Evolutionary conservation across 2,797 vertebrate species (phyloP).

Genomic region (Acestrorhynchus altus): DNA sequence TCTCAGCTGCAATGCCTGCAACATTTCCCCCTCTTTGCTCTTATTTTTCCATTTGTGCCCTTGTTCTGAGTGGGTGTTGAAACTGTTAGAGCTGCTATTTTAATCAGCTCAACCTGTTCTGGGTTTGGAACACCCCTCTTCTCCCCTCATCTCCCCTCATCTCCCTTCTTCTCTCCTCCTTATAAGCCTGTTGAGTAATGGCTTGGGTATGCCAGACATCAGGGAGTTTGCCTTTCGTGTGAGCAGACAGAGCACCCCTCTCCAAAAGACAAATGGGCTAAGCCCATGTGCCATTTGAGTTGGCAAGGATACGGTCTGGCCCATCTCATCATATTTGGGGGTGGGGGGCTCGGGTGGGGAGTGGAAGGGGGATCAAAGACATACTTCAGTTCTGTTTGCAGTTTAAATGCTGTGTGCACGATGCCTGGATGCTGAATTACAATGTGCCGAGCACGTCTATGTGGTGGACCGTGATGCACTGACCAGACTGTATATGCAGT

Average conservation of each 20-base stretch:
- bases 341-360: constrained; percentile 28
- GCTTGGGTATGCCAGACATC: constrained; percentile 53
- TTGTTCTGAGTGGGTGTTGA: constrained; percentile 60
- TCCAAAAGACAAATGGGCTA: constrained; percentile 50
- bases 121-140: constrained; percentile 47
- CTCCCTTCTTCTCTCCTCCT: not conserved
- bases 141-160: not conserved
- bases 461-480: constrained; percentile 38
- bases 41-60: constrained; percentile 61
- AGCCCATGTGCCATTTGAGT: constrained; percentile 57
- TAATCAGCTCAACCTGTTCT: constrained; percentile 54
- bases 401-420: constrained; percentile 58
- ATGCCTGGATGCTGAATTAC: constrained; percentile 53
- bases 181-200: constrained; percentile 52
- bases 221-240: constrained; percentile 13
- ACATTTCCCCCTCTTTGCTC: constrained; percentile 42
- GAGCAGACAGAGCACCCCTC: constrained; percentile 42
- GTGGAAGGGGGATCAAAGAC: constrained; percentile 64
- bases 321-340: constrained; percentile 49
- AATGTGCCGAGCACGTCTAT: constrained; percentile 41
- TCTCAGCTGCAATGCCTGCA: constrained; percentile 38
- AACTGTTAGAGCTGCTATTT: constrained; percentile 57
- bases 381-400: constrained; percentile 67
- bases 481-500: constrained; percentile 24
- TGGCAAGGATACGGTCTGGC: constrained; percentile 61